These are phyloP conservation scores for Cariama cristata DNA, from an alignment of 2,113 vertebrate genomes.

Conservation along the genomic window DNA sequence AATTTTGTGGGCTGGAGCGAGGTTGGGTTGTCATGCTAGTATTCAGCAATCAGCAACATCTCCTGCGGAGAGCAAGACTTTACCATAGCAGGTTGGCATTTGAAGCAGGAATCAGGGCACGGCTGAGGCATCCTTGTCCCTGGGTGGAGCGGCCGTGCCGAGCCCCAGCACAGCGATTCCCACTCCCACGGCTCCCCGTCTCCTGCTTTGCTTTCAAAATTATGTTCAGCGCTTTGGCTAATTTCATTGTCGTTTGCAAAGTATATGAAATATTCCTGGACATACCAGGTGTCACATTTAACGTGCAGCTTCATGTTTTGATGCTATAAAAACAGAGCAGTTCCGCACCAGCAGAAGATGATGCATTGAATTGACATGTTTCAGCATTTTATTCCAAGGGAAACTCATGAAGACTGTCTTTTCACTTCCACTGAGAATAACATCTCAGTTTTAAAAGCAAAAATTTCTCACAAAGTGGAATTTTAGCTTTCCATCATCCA, in stretches of 20 bases:
- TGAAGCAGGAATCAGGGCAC: background rate
- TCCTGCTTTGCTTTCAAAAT: background rate
- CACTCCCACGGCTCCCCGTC: background rate
- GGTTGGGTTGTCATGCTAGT: rapidly evolving
- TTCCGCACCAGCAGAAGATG: background rate
- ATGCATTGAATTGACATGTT: background rate
- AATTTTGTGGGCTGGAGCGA: rapidly evolving
- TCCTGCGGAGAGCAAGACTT: rapidly evolving
- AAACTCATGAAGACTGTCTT: background rate
- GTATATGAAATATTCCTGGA: background rate
- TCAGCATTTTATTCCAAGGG: background rate
- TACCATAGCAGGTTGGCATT: rapidly evolving
- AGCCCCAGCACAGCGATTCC: background rate
- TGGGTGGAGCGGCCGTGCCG: rapidly evolving
- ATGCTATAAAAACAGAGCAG: background rate
- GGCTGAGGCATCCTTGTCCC: background rate
- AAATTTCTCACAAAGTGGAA: background rate
- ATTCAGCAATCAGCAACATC: background rate
- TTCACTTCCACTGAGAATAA: background rate
- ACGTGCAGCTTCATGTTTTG: background rate
- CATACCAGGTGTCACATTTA: background rate
- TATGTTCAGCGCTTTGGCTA: background rate
- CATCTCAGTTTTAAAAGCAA: background rate
- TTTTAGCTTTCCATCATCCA: background rate
- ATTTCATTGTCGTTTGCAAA: background rate